Percentiles rank a stretch among this genome's conserved stretches.
Conservation (phyloP, 2,113 vertebrate genomes). For the Heterotilapia buettikoferi region DNA sequence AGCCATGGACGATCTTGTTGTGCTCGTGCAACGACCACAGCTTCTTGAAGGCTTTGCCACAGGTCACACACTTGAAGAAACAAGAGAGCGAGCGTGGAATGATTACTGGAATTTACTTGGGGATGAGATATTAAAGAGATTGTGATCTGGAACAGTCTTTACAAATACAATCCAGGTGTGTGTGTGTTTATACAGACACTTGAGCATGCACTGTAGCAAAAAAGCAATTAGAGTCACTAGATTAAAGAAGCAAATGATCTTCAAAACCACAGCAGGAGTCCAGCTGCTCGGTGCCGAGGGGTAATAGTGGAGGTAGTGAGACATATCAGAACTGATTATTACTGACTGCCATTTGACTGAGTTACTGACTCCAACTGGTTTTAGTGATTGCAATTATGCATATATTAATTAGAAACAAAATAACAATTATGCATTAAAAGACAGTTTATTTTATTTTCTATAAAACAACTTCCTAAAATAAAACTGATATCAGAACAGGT, state of each 20-base stretch:
- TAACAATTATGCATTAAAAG: neutral
- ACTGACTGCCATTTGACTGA: neutral
- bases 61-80: constrained; percentile 81
- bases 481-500: neutral
- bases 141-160: neutral
- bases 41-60: constrained; percentile 95
- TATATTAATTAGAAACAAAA: neutral
- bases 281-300: constrained; percentile 4
- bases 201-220: constrained; percentile 8
- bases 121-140: neutral
- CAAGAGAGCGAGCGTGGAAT: neutral
- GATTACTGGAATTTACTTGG: neutral
- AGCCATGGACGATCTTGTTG: constrained; percentile 92
- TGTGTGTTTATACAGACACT: constrained; percentile 16
- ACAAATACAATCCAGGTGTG: constrained; percentile 5
- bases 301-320: neutral
- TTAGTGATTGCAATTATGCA: neutral
- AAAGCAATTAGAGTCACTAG: constrained; percentile 28
- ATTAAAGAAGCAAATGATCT: constrained; percentile 43
- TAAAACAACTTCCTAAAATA: neutral
- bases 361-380: neutral
- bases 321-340: neutral
- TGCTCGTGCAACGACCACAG: constrained; percentile 93
- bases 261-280: constrained; percentile 34
- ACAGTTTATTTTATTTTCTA: neutral